A percentile compares a stretch with the other conserved stretches of the same genome.
phyloP scores from a whole-genome alignment of 2,113 vertebrate species.

The Abramis brama region DNA sequence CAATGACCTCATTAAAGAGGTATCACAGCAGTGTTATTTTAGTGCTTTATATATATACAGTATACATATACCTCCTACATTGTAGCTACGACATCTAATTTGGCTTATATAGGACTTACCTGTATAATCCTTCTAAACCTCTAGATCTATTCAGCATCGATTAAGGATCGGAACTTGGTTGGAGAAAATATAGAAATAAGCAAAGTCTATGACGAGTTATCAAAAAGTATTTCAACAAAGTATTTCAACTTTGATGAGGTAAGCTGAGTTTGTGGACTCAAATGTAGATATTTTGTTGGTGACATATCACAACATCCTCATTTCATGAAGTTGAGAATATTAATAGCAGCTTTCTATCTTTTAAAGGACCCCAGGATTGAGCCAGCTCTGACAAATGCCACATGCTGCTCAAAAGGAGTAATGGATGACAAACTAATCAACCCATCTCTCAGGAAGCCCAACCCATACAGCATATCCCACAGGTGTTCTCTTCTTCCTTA shows the following conservation, averaged over 20 bases:
- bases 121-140: not conserved
- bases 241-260: constrained; percentile 67
- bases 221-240: constrained; percentile 54
- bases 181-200: constrained; percentile 57
- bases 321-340: not conserved
- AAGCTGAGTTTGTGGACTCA: not conserved
- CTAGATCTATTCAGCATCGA: constrained; percentile 59
- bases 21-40: constrained; percentile 2
- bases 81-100: too few relatives aligned
- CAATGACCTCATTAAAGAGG: constrained; percentile 59
- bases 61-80: too few relatives aligned
- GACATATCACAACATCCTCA: not conserved
- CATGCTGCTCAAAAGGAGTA: constrained; percentile 47
- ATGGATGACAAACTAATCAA: constrained; percentile 60
- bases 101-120: not conserved
- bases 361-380: constrained; percentile 62
- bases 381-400: constrained; percentile 35
- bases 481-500: not conserved
- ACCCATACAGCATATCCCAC: constrained; percentile 24
- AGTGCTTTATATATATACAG: not conserved
- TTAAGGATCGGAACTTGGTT: constrained; percentile 62
- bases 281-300: not conserved
- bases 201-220: constrained; percentile 64
- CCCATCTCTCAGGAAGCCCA: constrained; percentile 50
- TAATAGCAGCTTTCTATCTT: not conserved